Percentiles rank a stretch among this genome's conserved stretches.
These are phyloP conservation scores for Myotis brandtii DNA, from an alignment of 2,113 vertebrate species.

Conservation along the genomic window DNA sequence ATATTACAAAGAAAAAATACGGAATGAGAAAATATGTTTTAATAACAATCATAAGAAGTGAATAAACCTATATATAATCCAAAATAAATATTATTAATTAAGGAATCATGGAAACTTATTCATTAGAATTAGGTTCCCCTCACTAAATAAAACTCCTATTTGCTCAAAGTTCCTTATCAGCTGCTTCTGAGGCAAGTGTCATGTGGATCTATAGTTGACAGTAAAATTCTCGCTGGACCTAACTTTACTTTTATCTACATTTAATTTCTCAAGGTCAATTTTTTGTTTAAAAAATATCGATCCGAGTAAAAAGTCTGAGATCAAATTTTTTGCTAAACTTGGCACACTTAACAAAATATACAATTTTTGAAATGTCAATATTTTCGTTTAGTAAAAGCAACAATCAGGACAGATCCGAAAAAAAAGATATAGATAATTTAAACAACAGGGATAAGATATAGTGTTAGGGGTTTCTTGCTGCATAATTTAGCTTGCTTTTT, in stretches of 20 bases:
- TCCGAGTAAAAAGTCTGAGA: neutral
- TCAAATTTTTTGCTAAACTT: neutral
- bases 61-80: neutral
- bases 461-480: neutral
- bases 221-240: neutral
- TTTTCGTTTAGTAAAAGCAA: conserved; percentile 7
- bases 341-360: neutral
- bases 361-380: neutral
- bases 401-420: neutral
- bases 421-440: neutral
- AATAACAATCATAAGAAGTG: neutral
- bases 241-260: neutral
- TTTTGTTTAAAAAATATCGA: neutral
- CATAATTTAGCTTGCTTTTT: neutral
- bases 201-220: neutral
- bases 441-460: neutral
- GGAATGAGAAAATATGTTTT: neutral
- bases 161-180: neutral
- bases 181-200: neutral
- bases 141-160: neutral
- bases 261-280: neutral
- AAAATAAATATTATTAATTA: conserved; percentile 5
- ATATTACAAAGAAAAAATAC: neutral
- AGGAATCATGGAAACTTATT: neutral
- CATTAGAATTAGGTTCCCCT: neutral